Evolutionary conservation across 2,888 invertebrate genomes (phyloP), one percentile per base, ranked within the genome.

Genomic region (Corbicula japonica): DNA sequence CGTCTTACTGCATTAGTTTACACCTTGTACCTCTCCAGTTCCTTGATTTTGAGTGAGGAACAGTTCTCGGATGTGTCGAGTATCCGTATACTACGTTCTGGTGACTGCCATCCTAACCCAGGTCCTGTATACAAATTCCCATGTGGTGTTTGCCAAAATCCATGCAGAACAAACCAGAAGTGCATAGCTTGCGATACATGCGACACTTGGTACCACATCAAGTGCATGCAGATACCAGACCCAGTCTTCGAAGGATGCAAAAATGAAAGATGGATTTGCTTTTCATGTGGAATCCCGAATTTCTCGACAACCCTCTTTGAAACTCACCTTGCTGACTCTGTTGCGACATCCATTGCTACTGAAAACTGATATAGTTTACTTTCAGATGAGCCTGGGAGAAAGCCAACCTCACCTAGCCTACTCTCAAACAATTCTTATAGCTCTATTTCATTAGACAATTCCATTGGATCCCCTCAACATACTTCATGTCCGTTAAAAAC

Each of bases 211-310:
- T 63, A n/a, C 44, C 63, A 46, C 46, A 28, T 21, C n/a, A 32
- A 63, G 46, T 63, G 46, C 48, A 63, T 46, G 46, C 35, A 34
- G 5, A 60, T 60, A 23, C 60, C 60, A 38, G 21, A 44, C n/a
- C 8, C 48, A n/a, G 46, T 46, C 4, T 46, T n/a, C n/a, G 46
- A 46, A 18, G 46, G 46, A n/a, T n/a, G 21, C 30, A 28, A 5
- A 48, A 21, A 46, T 26, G 21, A 18, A 10, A 63, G 46, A 28
- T 63, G 63, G 46, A 28, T 48, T 26, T 63, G 63, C 32, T 63
- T 8, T n/a, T 63, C 46, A 1, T 46, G 63, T 46, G 63, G 63
- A 21, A 8, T 46, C 30, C 63, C 63, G n/a, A 28, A 46, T 23
- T 48, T 63, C 48, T 48, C 46, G 18, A 46, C 63, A 18, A 63